Evolutionary conservation across 2,888 invertebrate genomes (phyloP), one percentile per base, ranked within the genome.

Genomic region (Ormyrus rosae): DNA sequence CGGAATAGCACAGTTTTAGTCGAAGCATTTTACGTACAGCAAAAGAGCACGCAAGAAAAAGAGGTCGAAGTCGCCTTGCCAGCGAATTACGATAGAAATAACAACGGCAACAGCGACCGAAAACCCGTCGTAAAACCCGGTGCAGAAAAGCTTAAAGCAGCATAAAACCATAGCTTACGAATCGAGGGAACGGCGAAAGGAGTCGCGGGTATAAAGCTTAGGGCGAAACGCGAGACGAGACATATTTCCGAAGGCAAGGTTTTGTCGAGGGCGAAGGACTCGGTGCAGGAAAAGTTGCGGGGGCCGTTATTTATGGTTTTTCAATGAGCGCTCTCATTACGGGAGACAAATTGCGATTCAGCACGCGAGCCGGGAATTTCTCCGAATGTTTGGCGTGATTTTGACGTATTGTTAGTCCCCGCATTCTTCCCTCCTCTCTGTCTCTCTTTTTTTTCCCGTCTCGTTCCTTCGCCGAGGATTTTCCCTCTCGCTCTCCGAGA

Each of bases 331-430:
- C 68, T 73, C 81, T 73, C 73, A 69, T 75, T 81, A 75, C 68
- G 50, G 77, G 60, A 73, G 76, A 80, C 80, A 78, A 80, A 82
- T 82, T 82, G 78, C 74, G 74, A 82, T 80, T 63, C 82, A 74
- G 68, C 78, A 78, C 80, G 80, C 80, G 77, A 79, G 48, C 67
- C 63, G 70, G 60, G 73, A 73, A 80, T 80, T 71, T 81, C 81
- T 77, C 64, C 64, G 77, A 78, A 77, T 77, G 77, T 82, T 82
- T 71, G 82, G 82, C 82, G 82, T 80, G 78, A 82, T 80, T 80
- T 82, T 82, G 82, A 82, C 82, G 82, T 72, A 82, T 80, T 74
- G 78, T 80, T 80, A 77, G 81, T 78, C 78, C 63, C 68, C 56
- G 56, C 63, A 70, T 75, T 67, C 58, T 69, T 70, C 65, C 69